Percentiles rank a stretch among this genome's conserved stretches.
Evolutionary conservation across 2,888 invertebrate genomes (phyloP).

Genomic region (Megamerina dolium): DNA sequence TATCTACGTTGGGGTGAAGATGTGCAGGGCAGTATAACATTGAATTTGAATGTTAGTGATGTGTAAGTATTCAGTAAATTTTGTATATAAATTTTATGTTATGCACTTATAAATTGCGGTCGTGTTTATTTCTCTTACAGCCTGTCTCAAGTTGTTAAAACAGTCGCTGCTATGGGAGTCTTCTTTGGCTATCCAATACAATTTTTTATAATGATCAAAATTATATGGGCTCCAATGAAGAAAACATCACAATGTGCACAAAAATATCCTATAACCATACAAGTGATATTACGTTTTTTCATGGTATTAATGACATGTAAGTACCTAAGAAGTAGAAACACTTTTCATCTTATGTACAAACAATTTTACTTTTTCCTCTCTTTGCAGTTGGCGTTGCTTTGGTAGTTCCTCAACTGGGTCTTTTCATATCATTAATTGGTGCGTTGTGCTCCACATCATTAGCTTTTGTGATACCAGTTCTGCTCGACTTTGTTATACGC

Average conservation of each 20-base stretch:
- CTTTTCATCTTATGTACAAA: no score
- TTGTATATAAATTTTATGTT: no score
- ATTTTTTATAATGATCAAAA: conserved; percentile 88
- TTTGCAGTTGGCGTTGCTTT: conserved; percentile 75
- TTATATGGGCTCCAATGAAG: conserved; percentile 75
- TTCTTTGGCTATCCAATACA: conserved; percentile 91
- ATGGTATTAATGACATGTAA: conserved; percentile 81
- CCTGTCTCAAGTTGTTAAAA: conserved; percentile 72
- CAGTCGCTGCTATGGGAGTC: conserved; percentile 78
- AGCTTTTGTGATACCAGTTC: conserved; percentile 80
- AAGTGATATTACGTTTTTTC: conserved; percentile 63
- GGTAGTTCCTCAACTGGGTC: conserved; percentile 74
- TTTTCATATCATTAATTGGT: conserved; percentile 88
- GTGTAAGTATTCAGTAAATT: conserved; percentile 29
- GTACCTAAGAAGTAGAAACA: no score
- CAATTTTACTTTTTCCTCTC: no score
- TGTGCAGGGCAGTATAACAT: conserved; percentile 77
- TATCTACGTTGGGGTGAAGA: conserved; percentile 81
- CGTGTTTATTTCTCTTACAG: conserved; percentile 51
- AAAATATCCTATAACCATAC: conserved; percentile 56
- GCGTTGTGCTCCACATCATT: conserved; percentile 83
- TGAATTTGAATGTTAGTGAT: conserved; percentile 63
- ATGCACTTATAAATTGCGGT: no score
- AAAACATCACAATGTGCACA: conserved; percentile 53
- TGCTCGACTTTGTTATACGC: conserved; percentile 71